Percentiles rank a stretch among this genome's conserved stretches.
Evolutionary conservation across 2,888 invertebrate species (phyloP).

Genomic region (Lasiommata megera): DNA sequence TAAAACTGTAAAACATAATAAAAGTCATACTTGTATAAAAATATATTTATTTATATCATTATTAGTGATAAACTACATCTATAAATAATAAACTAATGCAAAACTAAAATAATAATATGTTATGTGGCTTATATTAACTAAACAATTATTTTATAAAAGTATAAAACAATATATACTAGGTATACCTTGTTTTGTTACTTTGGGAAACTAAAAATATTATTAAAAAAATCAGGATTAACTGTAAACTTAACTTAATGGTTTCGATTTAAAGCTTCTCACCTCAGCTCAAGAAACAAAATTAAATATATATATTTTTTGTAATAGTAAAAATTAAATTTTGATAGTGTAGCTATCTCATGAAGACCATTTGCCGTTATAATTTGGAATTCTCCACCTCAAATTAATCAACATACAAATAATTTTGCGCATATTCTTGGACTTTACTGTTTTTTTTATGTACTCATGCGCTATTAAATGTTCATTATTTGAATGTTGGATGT

Average conservation of each 20-base stretch:
- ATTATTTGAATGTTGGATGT: too few relatives aligned
- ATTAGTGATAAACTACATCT: too few relatives aligned
- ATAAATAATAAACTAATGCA: not conserved
- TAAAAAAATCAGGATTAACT: not conserved
- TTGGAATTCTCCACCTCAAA: too few relatives aligned
- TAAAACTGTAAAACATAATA: slow-evolving; percentile 30
- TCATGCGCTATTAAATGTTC: too few relatives aligned
- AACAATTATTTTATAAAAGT: not conserved
- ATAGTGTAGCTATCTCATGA: too few relatives aligned
- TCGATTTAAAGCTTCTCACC: slow-evolving; percentile 22
- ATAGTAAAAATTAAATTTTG: too few relatives aligned
- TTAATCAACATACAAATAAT: too few relatives aligned
- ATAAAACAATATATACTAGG: not conserved
- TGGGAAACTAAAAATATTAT: not conserved
- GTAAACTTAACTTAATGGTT: not conserved
- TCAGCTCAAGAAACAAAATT: slow-evolving; percentile 9
- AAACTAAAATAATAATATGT: not conserved
- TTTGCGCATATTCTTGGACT: too few relatives aligned
- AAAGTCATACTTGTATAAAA: slow-evolving; percentile 28
- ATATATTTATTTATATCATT: slow-evolving; percentile 16
- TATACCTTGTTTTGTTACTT: not conserved
- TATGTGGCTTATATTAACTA: not conserved
- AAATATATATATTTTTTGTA: too few relatives aligned
- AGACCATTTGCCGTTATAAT: too few relatives aligned
- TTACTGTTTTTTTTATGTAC: too few relatives aligned